Evolutionary conservation across 2,113 vertebrate species (phyloP), one percentile per base, ranked within the genome.

Genomic region (Siphamia tubifer): DNA sequence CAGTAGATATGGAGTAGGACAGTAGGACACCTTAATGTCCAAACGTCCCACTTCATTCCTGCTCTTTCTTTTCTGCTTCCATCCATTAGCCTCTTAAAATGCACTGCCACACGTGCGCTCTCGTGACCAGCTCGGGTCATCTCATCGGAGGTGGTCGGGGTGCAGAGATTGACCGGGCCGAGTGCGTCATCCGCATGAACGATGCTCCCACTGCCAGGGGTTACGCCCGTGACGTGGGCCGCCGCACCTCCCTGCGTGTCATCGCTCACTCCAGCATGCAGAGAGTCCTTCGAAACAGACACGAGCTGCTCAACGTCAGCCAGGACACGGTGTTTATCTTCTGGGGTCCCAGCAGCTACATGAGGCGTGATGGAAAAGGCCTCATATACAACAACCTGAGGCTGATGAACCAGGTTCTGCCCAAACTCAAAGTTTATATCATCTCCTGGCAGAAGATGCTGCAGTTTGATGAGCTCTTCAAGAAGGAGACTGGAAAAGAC

Each of bases 331-430:
- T 96, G 48, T 98, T 99, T 89, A 95, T 99, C 89, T 99, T 99
- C 94, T 99, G 98, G 98, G 98, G 98, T 3, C 97, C 98, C n/a
- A 96, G 96, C 92, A 96, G 87, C 91, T 98, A 97, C 90, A 98
- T 99, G 98, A 89, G 96, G 72, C 90, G 95, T 2, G 98, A 99
- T 3, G 97, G 98, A 8, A 97, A 98, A 82, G 98, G 97, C 23
- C 90, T 95, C 74, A 93, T 98, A 23, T 99, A 98, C 88, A 99
- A 99, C 79, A 96, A 96, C 91, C 93, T 99, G 89, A 93, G 96
- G 67, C 94, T 98, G 38, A 95, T 99, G 89, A 97, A 94, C 82
- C 95, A 96, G 89, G 94, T 95, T 73, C 93, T 98, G 84, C 98
- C 98, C 21, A 93, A 93, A 27, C 92, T 99, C 60, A 95, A 94